Percentiles rank a stretch among this genome's conserved stretches.
Conservation (phyloP, 2,797 vertebrate genomes). For the Coilia nasus region DNA sequence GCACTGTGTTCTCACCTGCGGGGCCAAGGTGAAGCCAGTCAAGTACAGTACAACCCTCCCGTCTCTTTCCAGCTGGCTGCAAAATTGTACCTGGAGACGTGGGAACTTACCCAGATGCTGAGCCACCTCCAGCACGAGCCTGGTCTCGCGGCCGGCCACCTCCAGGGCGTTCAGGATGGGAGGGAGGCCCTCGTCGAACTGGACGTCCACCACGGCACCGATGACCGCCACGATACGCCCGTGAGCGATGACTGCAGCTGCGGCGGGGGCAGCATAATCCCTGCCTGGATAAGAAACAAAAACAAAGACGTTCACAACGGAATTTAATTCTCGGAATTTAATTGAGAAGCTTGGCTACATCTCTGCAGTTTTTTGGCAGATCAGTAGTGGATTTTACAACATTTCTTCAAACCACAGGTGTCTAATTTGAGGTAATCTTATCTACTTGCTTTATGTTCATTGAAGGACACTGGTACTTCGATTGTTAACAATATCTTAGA, state of each 20-base stretch:
- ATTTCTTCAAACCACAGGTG: not conserved
- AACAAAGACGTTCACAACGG: too few species aligned
- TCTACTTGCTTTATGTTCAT: not conserved
- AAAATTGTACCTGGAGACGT: too few species aligned
- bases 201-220: constrained; percentile 95
- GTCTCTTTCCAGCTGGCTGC: too few species aligned
- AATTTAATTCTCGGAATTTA: constrained; percentile 11
- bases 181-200: constrained; percentile 95
- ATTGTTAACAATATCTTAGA: too few species aligned
- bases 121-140: constrained; percentile 94
- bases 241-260: constrained; percentile 64
- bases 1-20: constrained; percentile 92
- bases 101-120: constrained; percentile 85
- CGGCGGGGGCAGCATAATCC: constrained; percentile 86
- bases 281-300: constrained; percentile 71
- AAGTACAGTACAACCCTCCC: too few species aligned
- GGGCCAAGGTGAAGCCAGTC: not conserved
- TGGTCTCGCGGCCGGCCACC: constrained; percentile 86
- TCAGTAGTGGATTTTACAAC: constrained; percentile 2
- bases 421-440: not conserved
- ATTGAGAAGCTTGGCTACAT: not conserved
- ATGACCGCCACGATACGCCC: constrained; percentile 95
- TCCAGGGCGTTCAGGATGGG: constrained; percentile 96
- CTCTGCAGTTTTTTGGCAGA: not conserved
- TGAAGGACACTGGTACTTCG: too few species aligned